Base-by-base conservation (phyloP, 2,113 vertebrate species). In the Perca fluviatilis region DNA sequence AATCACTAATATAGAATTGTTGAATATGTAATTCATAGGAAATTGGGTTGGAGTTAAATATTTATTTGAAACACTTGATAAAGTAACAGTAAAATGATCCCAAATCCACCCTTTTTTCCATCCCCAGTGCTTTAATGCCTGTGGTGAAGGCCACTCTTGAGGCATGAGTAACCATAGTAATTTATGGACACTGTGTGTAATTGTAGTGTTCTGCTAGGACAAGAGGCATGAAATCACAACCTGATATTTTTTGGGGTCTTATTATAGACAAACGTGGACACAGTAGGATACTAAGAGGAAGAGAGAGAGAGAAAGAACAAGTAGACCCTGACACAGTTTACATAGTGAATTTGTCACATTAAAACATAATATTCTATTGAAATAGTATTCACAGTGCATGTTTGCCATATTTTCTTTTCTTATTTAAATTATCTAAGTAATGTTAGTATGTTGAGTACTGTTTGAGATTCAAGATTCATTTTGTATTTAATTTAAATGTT, bases 141-240 rank as follows among this genome's bases (percentile, higher is more conserved):
- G 64, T 67, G 49, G 16, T 78, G 64, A 80, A 64, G 27, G 56
- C 62, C 49, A 76, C 23, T 62, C 19, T 25, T 56, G 65, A 74
- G 61, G 61, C 77, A 84, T 15, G 56, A 82, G 74, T 83, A 92
- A 90, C 88, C 71, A 83, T 82, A 82, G 89, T 80, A 53, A 87
- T 83, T 88, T 87, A 74, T 84, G 58, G 69, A 73, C 81, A 50
- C 63, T 72, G 53, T 70, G 56, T 78, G 79, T 87, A 83, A 89
- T 83, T 90, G 79, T 75, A 74, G 80, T 77, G 54, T 62, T 81
- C 49, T 77, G 30, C 36, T 16, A 67, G 43, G 54, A 65, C 66
- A 73, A 72, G 65, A 77, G 60, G 73, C 68, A 85, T 72, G 50
- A 66, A 79, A 82, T 86, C 70, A 57, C 70, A 61, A 56, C 1